Base-by-base conservation (phyloP, 2,888 invertebrate genomes). In the Tipula vernalis region DNA sequence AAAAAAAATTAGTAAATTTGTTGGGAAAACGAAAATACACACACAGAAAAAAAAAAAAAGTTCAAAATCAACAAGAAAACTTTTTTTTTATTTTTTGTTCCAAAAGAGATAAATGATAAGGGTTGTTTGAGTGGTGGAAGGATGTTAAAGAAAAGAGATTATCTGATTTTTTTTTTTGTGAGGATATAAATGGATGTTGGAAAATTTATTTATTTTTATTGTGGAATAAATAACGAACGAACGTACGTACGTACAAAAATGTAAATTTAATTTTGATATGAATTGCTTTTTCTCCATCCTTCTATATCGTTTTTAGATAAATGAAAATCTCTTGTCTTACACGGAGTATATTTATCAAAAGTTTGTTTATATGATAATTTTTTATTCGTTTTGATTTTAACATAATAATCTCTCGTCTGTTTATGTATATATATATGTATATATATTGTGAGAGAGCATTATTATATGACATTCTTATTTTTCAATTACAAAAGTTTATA, bases 391-490 rank as follows among this genome's bases (percentile, higher is more conserved):
- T 28, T 71, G 71, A 71, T 71, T 71, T 71, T 71, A 71, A 71
- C 71, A 71, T 12, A 71, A 71, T 71, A 71, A 71, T 71, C 71
- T 71, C 71, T 71, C 18, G 71, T 28, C 71, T 28, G 71, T 51
- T 0, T 51, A 51, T 51, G 15, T n/a, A n/a, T n/a, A n/a, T n/a
- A n/a, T n/a, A 5, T 51, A 51, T 51, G 15, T 28, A 28, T 1
- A 28, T 28, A 28, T 28, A 6, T 28, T 28, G 28, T 28, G 28
- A 18, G 71, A 71, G 71, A 3, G 18, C 28, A 71, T 71, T n/a
- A 71, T 71, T n/a, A 71, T 71, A 71, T 71, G 71, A 71, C 71
- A 71, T 71, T 71, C 71, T 71, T 71, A 71, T 71, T 71, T 71
- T 71, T 71, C 71, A 71, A 71, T 71, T 71, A 71, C 28, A 18